Conservation (phyloP, 2,888 invertebrate genomes). For the Orchesellides sinensis region DNA sequence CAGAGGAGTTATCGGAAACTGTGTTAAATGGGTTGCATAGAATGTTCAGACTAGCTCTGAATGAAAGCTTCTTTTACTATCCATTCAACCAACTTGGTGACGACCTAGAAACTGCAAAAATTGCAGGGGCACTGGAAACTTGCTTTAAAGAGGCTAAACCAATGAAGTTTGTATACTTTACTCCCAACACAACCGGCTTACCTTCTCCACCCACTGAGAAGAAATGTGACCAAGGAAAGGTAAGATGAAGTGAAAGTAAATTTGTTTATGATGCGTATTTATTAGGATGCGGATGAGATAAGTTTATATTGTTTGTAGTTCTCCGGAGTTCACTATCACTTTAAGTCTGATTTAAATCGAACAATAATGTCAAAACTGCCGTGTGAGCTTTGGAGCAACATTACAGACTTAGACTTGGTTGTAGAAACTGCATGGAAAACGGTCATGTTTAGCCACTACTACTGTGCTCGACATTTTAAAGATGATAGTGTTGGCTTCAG, state of each 20-base stretch:
- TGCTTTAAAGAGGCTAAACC: constrained; percentile 39
- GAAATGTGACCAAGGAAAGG: not conserved
- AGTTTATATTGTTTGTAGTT: constrained; percentile 18
- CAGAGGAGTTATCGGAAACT: constrained; percentile 26
- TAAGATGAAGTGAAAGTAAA: not conserved
- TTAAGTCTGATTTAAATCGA: constrained; percentile 4
- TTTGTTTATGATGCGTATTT: not conserved
- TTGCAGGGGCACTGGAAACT: constrained; percentile 31
- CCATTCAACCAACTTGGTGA: constrained; percentile 54
- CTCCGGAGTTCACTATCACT: constrained; percentile 29
- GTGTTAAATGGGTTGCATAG: constrained; percentile 60
- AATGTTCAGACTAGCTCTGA: constrained; percentile 68
- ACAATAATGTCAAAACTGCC: constrained; percentile 55
- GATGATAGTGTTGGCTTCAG: constrained; percentile 46
- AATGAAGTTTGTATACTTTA: constrained; percentile 38
- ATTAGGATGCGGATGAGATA: too few species aligned
- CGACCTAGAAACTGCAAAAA: constrained; percentile 14
- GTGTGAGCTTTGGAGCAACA: constrained; percentile 48
- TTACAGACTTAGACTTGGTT: constrained; percentile 57
- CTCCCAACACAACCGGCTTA: not conserved
- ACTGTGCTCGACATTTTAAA: constrained; percentile 66
- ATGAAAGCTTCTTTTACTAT: constrained; percentile 62
- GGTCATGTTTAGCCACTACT: constrained; percentile 68
- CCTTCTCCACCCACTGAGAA: not conserved
- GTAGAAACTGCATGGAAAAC: constrained; percentile 69